These are phyloP conservation scores for Drosophila pruinosa DNA, from an alignment of 1,140 invertebrate genomes.

Conservation along the genomic window DNA sequence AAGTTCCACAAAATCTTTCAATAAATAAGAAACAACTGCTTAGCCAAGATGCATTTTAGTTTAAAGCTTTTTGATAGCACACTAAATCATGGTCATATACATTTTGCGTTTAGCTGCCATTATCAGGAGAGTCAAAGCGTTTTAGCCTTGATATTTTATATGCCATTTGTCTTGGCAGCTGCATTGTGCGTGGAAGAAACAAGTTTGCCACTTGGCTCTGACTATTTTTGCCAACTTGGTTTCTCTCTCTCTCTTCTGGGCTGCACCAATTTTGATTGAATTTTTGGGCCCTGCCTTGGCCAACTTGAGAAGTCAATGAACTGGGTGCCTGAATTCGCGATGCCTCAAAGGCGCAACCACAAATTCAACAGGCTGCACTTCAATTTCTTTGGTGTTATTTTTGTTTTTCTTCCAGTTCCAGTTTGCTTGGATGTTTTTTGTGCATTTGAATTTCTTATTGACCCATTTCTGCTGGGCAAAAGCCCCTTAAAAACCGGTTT, in stretches of 20 bases:
- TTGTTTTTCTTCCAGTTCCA: background rate
- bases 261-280: conserved; percentile 24
- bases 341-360: conserved; percentile 7
- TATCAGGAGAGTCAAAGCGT: background rate
- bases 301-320: conserved; percentile 23
- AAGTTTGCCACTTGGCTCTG: background rate
- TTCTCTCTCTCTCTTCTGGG: background rate
- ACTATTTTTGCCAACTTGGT: too few relatives aligned
- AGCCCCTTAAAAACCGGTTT: conserved; percentile 43
- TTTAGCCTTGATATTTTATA: conserved; percentile 23
- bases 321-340: conserved; percentile 7
- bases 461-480: conserved; percentile 62
- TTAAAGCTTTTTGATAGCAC: background rate
- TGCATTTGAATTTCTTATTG: conserved; percentile 69
- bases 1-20: background rate
- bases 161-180: conserved; percentile 23
- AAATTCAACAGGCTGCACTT: conserved; percentile 14
- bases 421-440: conserved; percentile 20
- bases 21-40: background rate
- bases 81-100: conserved; percentile 2
- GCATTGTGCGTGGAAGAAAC: conserved; percentile 8
- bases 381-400: background rate
- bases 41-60: background rate
- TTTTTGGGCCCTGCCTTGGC: background rate
- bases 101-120: conserved; percentile 12